Base-by-base conservation (phyloP, 2,797 vertebrate species). In the Dipus sagitta region DNA sequence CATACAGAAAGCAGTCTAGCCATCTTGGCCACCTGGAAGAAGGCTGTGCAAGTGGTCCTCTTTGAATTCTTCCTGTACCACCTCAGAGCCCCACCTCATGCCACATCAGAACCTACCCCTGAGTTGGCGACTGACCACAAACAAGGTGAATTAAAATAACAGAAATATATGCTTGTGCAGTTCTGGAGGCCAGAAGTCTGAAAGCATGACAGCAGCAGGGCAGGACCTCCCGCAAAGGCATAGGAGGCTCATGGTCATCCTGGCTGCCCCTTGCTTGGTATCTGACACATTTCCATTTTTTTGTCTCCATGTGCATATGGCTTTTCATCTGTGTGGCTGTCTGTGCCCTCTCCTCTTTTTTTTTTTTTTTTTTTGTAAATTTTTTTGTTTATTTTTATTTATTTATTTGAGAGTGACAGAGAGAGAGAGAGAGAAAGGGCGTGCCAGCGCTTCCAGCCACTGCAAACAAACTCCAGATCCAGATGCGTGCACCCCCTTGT, bases 231-330 rank as follows among this genome's bases (percentile, higher is more conserved):
- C 62, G 24, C 70, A 10, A 68, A 30, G 14, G 20, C 76, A 30
- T 21, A 3, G n/a, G 23, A 28, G 13, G 13, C 5, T 79, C 32
- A 15, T n/a, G 9, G 38, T 8, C 28, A 12, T 38, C 60, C 67
- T 23, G 12, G 52, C 20, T 12, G n/a, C 8, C 32, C 77, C 28
- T 18, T 0, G 4, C 32, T 54, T 28, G 10, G 6, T 2, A 34
- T 28, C 12, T 17, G n/a, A 11, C 18, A 28, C 6, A 0, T 21
- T 52, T 30, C 68, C 7, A 13, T 3, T 9, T 58, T 71, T 2
- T 47, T 38, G 6, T 47, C 38, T 38, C 34, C 3, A 0, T 13
- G 14, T 28, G 30, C 65, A 14, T 7, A 0, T 1, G n/a, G 24
- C 12, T 24, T 32, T 54, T 58, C 52, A 14, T 34, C 24, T 1